Conservation (phyloP, 2,797 vertebrate genomes). For the Arrhamphus sclerolepis region DNA sequence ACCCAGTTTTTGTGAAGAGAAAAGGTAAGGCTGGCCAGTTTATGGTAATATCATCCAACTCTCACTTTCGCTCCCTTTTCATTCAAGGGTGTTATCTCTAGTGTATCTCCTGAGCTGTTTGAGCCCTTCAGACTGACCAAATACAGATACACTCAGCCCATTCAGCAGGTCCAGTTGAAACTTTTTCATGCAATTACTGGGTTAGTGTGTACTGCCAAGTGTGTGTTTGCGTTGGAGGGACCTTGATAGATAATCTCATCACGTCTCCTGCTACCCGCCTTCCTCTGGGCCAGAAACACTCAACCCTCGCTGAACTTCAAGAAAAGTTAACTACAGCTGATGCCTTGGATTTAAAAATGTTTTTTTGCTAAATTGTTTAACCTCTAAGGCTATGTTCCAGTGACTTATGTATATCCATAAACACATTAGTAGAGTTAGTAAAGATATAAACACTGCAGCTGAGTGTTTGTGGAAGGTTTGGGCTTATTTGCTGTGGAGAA, state of each 20-base stretch:
- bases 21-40: too few species aligned
- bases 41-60: conserved; percentile 1
- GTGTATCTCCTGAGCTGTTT: conserved; percentile 12
- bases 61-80: conserved; percentile 9
- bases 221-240: conserved; percentile 67
- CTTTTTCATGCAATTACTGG: conserved; percentile 43
- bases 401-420: conserved; percentile 22
- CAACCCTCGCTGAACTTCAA: neutral
- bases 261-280: conserved; percentile 22
- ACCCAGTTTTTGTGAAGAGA: too few species aligned
- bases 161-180: conserved; percentile 47
- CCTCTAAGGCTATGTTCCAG: neutral
- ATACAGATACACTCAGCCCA: conserved; percentile 45
- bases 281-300: conserved; percentile 11
- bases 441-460: conserved; percentile 1
- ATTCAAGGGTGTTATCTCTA: conserved; percentile 14
- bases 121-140: conserved; percentile 23
- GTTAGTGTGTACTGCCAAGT: conserved; percentile 46
- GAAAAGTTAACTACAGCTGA: conserved; percentile 12
- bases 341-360: conserved; percentile 5
- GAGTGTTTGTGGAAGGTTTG: conserved; percentile 11
- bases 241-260: conserved; percentile 51
- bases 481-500: conserved; percentile 16
- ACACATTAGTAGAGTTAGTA: conserved; percentile 11
- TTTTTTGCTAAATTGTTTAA: neutral